Base-by-base conservation (phyloP, 2,888 invertebrate genomes). In the Drosophila buzzatii region DNA sequence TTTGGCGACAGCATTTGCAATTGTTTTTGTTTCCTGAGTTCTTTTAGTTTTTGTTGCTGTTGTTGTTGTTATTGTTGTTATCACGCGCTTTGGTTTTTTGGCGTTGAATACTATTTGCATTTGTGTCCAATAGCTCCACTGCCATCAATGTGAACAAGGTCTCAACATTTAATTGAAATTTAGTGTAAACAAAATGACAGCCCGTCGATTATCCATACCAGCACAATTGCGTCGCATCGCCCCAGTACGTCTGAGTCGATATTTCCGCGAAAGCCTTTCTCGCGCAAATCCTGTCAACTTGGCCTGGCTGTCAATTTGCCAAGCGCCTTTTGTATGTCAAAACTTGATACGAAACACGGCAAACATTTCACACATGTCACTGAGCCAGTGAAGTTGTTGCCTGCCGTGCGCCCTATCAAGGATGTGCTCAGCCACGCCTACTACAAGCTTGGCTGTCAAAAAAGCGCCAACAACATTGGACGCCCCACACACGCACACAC, bases 121-220 rank as follows among this genome's bases (percentile, higher is more conserved):
- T 79, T 73, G 57, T 39, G 44, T 58, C 76, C 62, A 62, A 70
- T 78, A 51, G 44, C 45, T 33, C 64, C 55, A 57, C 16, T 60
- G 57, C 60, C 68, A 81, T 85, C 88, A 87, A 49, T 74, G 88
- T 87, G 87, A 87, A 78, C 72, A 64, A 81, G 69, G 82, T 71
- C 79, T 85, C 81, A 79, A 72, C 70, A 83, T 85, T 85, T 88
- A 85, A 85, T 85, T 88, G 85, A 88, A 88, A 88, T 85, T 85
- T 88, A 88, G 83, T 85, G 85, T 88, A 88, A 88, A 83, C 84
- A 81, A 70, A 85, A 77, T 81, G 85, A 85, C 88, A 81, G 86
- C 45, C 73, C 71, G 78, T 81, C 86, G 86, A 80, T 85, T 88
- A 88, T 85, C 72, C 59, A 49, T 44, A 39, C 23, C 55, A 20